A percentile compares a stretch with the other conserved stretches of the same genome.
These are phyloP conservation scores for Atlantisia rogersi DNA, from an alignment of 2,113 vertebrate genomes.

Conservation along the genomic window DNA sequence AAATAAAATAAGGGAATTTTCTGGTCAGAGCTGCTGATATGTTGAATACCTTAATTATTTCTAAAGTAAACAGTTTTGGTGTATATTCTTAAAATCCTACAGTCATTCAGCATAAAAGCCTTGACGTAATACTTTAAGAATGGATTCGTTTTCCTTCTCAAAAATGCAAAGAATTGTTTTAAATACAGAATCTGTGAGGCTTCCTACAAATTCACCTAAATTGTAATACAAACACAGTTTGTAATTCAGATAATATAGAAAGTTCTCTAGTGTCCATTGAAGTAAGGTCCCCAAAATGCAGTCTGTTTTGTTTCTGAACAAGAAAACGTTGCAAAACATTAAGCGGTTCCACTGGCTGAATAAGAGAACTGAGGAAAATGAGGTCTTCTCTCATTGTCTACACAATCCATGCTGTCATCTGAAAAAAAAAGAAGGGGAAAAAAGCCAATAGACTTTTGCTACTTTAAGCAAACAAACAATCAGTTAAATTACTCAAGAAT, in stretches of 20 bases:
- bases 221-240: conserved; percentile 79
- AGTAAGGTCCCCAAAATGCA: conserved; percentile 80
- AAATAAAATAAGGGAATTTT: conserved; percentile 78
- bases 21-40: conserved; percentile 54
- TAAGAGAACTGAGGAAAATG: conserved; percentile 98
- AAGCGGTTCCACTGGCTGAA: conserved; percentile 92
- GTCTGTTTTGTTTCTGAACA: conserved; percentile 76
- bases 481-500: not conserved
- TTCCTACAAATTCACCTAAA: conserved; percentile 75
- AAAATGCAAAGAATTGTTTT: conserved; percentile 71
- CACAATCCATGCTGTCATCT: conserved; percentile 94
- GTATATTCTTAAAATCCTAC: conserved; percentile 71
- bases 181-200: conserved; percentile 65
- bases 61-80: conserved; percentile 72
- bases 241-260: conserved; percentile 75
- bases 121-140: conserved; percentile 70
- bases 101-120: conserved; percentile 68
- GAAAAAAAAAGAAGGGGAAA: not conserved
- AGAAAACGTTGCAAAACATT: conserved; percentile 63
- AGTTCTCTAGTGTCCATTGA: conserved; percentile 79
- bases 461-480: not conserved
- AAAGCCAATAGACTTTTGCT: not conserved
- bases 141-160: conserved; percentile 72
- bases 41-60: conserved; percentile 63
- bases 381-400: conserved; percentile 91